These are phyloP conservation scores for Scolopax bukidnonensis DNA, from an alignment of 2,797 vertebrate genomes.

Conservation along the genomic window DNA sequence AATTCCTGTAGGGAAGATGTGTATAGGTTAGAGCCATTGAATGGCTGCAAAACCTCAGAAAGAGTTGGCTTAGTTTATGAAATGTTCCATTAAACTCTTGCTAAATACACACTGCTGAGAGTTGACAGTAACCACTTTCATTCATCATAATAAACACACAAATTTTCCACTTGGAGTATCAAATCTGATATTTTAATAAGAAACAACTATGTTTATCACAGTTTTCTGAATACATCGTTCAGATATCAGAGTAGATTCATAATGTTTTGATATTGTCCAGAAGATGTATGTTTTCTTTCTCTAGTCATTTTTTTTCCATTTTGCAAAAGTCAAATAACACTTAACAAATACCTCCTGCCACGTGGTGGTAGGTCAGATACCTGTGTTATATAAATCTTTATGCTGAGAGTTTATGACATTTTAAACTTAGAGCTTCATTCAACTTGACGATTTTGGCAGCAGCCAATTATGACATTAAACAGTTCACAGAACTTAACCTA, in stretches of 20 bases:
- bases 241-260: conserved; percentile 77
- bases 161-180: conserved; percentile 63
- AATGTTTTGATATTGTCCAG: conserved; percentile 88
- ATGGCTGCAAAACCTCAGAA: conserved; percentile 23
- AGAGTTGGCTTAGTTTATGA: conserved; percentile 47
- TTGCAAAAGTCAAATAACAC: conserved; percentile 82
- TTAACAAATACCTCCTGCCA: conserved; percentile 89
- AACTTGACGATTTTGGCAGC: conserved; percentile 79
- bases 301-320: conserved; percentile 71
- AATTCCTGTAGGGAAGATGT: background rate
- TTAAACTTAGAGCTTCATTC: conserved; percentile 83
- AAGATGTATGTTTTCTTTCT: conserved; percentile 86
- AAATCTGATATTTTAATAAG: conserved; percentile 74
- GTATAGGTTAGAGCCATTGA: background rate
- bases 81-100: conserved; percentile 47
- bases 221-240: conserved; percentile 75
- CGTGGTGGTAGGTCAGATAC: conserved; percentile 80
- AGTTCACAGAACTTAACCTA: conserved; percentile 80
- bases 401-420: conserved; percentile 80
- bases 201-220: conserved; percentile 77
- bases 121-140: conserved; percentile 72
- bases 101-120: conserved; percentile 50
- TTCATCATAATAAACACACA: conserved; percentile 69
- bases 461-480: conserved; percentile 83
- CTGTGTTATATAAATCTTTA: conserved; percentile 88